Conservation (phyloP, 2,113 vertebrate genomes). For the Talpa occidentalis region DNA sequence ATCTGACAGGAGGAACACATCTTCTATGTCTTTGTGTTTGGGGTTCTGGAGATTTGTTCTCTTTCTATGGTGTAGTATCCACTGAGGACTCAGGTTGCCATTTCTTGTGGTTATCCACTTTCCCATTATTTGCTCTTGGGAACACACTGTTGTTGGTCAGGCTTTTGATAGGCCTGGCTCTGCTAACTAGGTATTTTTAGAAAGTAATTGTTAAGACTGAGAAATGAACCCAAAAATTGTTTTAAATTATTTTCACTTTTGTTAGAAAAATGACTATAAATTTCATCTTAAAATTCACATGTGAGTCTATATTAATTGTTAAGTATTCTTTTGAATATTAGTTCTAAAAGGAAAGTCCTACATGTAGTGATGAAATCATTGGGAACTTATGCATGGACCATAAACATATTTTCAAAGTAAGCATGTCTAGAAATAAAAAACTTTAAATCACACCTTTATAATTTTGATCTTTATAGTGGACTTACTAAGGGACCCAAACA, state of each 20-base stretch:
- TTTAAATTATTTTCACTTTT: not conserved
- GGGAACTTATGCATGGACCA: not conserved
- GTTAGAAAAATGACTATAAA: not conserved
- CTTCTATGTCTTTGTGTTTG: no score
- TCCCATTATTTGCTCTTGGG: no score
- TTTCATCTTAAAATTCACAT: not conserved
- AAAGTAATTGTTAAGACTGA: not conserved
- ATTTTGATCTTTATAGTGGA: not conserved
- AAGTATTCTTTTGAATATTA: not conserved
- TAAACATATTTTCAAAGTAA: not conserved
- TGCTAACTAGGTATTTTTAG: not conserved
- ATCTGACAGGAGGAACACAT: no score
- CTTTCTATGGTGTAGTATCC: no score
- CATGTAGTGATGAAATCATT: not conserved
- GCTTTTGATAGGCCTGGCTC: no score
- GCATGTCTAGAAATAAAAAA: not conserved
- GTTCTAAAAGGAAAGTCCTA: not conserved
- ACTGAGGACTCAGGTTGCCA: no score
- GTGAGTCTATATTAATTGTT: not conserved
- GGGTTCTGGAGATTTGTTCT: no score
- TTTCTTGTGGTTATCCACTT: no score
- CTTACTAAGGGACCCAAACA: not conserved
- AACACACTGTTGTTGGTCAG: no score
- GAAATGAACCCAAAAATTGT: not conserved
- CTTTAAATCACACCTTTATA: not conserved